phyloP scores from a whole-genome alignment of 2,113 vertebrate species.

The Tychaedon coryphoeus region DNA sequence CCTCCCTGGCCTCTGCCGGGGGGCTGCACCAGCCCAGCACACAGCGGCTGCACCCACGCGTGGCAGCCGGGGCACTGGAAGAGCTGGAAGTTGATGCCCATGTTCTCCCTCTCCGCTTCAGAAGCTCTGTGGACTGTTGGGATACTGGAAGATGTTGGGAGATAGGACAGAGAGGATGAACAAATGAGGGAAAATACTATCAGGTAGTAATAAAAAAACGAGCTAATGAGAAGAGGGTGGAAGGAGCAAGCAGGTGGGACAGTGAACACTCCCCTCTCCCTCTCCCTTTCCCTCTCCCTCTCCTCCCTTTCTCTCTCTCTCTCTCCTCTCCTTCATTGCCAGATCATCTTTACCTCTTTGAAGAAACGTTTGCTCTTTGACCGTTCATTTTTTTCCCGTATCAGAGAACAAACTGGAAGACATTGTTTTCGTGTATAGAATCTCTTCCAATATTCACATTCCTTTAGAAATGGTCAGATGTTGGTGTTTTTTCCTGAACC shows the following conservation, averaged over 20 bases:
- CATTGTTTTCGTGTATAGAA: background rate
- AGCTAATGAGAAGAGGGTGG: background rate
- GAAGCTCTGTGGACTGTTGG: background rate
- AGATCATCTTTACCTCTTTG: background rate
- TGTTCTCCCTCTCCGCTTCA: background rate
- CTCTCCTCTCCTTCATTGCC: background rate
- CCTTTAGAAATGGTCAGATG: background rate
- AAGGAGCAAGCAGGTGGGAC: background rate
- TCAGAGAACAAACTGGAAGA: background rate
- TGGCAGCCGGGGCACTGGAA: background rate
- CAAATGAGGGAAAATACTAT: background rate
- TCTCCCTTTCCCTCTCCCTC: too few species aligned
- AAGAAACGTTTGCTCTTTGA: background rate
- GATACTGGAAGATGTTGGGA: background rate
- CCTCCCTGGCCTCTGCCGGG: background rate
- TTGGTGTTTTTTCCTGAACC: background rate
- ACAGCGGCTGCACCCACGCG: rapidly evolving
- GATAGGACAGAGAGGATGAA: background rate
- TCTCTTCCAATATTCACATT: background rate
- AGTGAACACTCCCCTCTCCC: background rate
- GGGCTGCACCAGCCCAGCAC: background rate
- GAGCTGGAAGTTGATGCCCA: background rate
- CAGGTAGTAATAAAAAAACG: background rate
- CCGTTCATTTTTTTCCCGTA: background rate
- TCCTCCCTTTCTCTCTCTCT: too few species aligned